Conservation (phyloP, 2,888 invertebrate species). For the Meliscaeva auricollis region DNA sequence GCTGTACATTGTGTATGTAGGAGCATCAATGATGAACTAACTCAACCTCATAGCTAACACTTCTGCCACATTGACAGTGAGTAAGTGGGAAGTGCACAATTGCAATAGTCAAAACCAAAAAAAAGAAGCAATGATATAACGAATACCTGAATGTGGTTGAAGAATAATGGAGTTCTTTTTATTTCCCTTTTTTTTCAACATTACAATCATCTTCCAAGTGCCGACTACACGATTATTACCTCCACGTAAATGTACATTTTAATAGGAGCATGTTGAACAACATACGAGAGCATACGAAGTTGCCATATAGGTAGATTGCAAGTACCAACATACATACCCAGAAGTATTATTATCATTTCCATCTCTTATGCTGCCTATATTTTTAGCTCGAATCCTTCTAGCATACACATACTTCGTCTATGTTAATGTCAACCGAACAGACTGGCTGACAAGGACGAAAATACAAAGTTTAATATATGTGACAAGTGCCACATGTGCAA, state of each 20-base stretch:
- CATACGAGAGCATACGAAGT: background rate
- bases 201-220: background rate
- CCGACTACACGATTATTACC: slow-evolving; percentile 20
- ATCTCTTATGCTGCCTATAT: slow-evolving; percentile 6
- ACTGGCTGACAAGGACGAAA: slow-evolving; percentile 20
- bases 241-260: background rate
- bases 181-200: slow-evolving; percentile 1
- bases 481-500: slow-evolving; percentile 26
- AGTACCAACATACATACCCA: background rate
- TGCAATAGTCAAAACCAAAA: too few species aligned
- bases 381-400: background rate
- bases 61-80: too few species aligned
- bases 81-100: too few species aligned
- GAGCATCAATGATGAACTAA: too few species aligned
- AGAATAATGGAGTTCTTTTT: too few species aligned
- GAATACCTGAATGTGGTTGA: too few species aligned
- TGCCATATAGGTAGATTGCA: background rate
- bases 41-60: too few species aligned
- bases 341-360: background rate
- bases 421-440: background rate
- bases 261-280: slow-evolving; percentile 2
- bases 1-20: too few species aligned
- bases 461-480: slow-evolving; percentile 45
- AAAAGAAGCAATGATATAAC: too few species aligned
- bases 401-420: background rate